Evolutionary conservation across 2,797 vertebrate genomes (phyloP).

Genomic region (Enoplosus armatus): DNA sequence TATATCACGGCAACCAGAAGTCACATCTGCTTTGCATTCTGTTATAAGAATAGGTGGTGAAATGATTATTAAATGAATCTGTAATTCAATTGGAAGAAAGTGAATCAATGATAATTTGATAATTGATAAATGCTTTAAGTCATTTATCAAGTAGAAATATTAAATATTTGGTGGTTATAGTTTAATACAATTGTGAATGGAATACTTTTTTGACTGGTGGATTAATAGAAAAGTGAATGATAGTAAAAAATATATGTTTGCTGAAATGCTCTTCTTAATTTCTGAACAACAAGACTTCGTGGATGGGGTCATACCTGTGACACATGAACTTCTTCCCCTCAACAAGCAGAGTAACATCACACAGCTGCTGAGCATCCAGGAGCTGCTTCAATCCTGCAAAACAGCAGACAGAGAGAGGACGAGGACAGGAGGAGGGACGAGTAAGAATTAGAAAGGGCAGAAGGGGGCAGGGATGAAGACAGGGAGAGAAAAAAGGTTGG

Average conservation of each 20-base stretch:
- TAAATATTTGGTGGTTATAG: neutral
- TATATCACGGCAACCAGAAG: neutral
- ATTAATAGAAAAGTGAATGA: neutral
- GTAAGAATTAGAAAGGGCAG: neutral
- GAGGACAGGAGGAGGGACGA: neutral
- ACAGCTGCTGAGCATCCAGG: constrained; percentile 87
- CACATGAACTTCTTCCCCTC: constrained; percentile 89
- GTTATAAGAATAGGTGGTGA: neutral
- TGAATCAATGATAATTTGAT: neutral
- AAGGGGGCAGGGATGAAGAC: neutral
- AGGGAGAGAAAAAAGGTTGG: neutral
- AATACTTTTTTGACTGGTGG: neutral
- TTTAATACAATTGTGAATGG: neutral
- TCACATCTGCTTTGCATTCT: neutral
- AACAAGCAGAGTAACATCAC: constrained; percentile 88
- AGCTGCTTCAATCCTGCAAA: constrained; percentile 86
- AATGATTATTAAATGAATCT: neutral
- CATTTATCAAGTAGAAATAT: neutral
- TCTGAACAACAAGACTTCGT: neutral
- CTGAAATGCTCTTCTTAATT: neutral
- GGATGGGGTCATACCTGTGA: constrained; percentile 82
- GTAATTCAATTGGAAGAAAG: neutral
- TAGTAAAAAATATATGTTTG: neutral
- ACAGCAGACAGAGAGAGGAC: neutral
- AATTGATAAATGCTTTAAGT: neutral